Conservation (phyloP, 2,888 invertebrate species). For the Amphipyra tragopoginis region DNA sequence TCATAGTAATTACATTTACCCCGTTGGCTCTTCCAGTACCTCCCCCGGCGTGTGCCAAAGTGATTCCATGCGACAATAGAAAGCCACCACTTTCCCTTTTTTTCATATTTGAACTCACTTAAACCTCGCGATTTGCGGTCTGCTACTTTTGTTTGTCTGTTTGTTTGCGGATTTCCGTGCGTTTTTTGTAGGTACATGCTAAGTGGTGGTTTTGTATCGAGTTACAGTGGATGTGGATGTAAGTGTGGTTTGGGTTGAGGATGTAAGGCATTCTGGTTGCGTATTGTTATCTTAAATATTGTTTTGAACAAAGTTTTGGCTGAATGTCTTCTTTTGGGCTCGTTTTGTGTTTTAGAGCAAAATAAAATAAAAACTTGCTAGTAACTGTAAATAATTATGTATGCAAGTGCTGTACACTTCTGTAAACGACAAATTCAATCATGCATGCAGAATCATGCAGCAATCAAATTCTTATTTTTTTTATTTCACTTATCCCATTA, state of each 20-base stretch:
- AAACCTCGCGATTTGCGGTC: constrained; percentile 76
- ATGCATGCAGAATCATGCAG: too few species aligned
- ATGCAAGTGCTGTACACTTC: too few species aligned
- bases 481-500: too few species aligned
- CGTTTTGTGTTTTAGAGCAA: too few species aligned
- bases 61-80: constrained; percentile 79
- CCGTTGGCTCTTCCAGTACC: constrained; percentile 40
- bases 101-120: constrained; percentile 87
- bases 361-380: too few species aligned
- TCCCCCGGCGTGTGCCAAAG: constrained; percentile 67
- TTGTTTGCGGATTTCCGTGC: constrained; percentile 73
- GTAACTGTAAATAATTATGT: too few species aligned
- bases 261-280: neutral
- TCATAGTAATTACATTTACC: constrained; percentile 38
- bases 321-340: too few species aligned
- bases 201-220: constrained; percentile 46
- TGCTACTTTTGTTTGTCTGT: constrained; percentile 76
- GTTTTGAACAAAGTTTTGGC: too few species aligned
- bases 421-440: too few species aligned
- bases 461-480: too few species aligned
- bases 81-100: constrained; percentile 74
- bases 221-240: constrained; percentile 42
- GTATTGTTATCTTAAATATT: neutral
- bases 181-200: constrained; percentile 58
- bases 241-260: constrained; percentile 22